Conservation (phyloP, 2,888 invertebrate genomes). For the Hemithea aestivaria region DNA sequence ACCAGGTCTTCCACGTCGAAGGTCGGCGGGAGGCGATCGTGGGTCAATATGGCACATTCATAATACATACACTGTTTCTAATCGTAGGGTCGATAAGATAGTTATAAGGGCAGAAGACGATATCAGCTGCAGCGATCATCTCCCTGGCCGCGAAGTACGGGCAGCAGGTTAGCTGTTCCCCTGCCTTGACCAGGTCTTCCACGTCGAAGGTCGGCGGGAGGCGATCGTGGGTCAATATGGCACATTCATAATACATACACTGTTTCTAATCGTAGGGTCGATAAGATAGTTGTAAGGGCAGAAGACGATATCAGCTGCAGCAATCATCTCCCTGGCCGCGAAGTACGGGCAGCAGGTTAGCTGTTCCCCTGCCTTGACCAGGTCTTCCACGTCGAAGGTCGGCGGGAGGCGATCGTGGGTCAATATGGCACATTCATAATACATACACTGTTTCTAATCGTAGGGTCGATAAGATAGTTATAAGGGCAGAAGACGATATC, state of each 20-base stretch:
- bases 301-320: conserved; percentile 84
- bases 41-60: no score
- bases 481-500: conserved; percentile 90
- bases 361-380: conserved; percentile 72
- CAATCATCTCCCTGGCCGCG: conserved; percentile 78
- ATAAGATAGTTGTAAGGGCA: conserved; percentile 91
- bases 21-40: conserved; percentile 50
- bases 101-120: conserved; percentile 90
- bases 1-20: conserved; percentile 88
- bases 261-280: conserved; percentile 82
- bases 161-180: conserved; percentile 72
- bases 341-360: conserved; percentile 84
- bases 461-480: conserved; percentile 87
- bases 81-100: conserved; percentile 86
- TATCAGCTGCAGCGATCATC: conserved; percentile 80
- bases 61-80: conserved; percentile 78
- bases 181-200: conserved; percentile 81
- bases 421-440: no score
- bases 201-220: conserved; percentile 82
- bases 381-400: conserved; percentile 86
- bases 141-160: conserved; percentile 84
- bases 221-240: no score
- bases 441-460: conserved; percentile 80
- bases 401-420: conserved; percentile 37
- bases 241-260: no score